Evolutionary conservation across 1,140 invertebrate genomes (phyloP), one percentile per base, ranked within the genome.

Genomic region (Hypothenemus hampei): DNA sequence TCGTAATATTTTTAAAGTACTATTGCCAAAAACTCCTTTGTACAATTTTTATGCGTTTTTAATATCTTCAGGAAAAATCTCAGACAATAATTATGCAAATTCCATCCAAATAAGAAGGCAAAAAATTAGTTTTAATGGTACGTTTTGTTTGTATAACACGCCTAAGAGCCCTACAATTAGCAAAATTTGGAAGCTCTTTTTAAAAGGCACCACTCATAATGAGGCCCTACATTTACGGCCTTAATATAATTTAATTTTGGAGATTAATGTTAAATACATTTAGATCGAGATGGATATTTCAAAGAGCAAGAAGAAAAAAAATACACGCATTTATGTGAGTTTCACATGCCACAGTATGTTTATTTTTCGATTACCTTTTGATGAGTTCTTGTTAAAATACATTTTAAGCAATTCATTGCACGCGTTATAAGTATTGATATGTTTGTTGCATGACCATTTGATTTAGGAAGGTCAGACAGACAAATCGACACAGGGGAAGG

Each of bases 181-280:
- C 16, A 18, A 24, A 45, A 13, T 22, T 45, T 45, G 43, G 43
- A 31, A 45, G 43, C 43, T 31, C 43, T 29, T 45, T 45, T 45
- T 24, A 45, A 45, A 45, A 45, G 13, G 11, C 13, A 20, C 43
- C 43, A 45, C 31, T 16, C 20, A 15, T 29, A 16, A n/a, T 15
- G 43, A 24, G 43, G 18, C 13, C 43, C 23, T 45, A 29, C 43
- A 45, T 45, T 45, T 45, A 15, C 8, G 4, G 13, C 43, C 31
- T 45, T 45, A 45, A 45, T 45, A 45, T 45, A 45, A 45, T 45
- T 45, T 45, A 45, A 45, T 45, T 45, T 45, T 13, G 43, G 13
- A 10, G 6, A 13, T 31, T 29, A 45, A 43, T 43, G 40, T n/a
- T 13, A 37, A 37, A n/a, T 16, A 16, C 22, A 8, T 41, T 41